phyloP scores from a whole-genome alignment of 2,113 vertebrate genomes.

The Panthera uncia region DNA sequence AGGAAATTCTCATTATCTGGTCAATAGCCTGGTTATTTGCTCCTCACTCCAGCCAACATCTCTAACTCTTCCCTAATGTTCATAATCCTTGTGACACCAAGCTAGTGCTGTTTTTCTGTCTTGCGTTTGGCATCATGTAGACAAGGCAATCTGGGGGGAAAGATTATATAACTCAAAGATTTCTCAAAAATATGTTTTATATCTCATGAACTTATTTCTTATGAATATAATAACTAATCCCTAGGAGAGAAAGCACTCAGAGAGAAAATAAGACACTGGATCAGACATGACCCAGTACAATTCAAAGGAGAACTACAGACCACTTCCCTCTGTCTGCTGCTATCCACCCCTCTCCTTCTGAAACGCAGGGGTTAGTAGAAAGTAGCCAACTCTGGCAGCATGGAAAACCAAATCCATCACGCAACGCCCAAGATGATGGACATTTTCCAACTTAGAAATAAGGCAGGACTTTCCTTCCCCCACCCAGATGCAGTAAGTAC shows the following conservation, averaged over 20 bases:
- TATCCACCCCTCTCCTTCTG: not conserved
- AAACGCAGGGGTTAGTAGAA: not conserved
- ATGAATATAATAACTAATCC: not conserved
- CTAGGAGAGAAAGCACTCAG: not conserved
- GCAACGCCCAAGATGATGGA: not conserved
- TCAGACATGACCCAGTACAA: not conserved
- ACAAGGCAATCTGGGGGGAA: not conserved
- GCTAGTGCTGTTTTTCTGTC: not conserved
- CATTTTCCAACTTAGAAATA: not conserved
- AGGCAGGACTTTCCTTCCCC: not conserved
- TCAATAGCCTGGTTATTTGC: not conserved
- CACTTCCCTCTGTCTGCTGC: not conserved
- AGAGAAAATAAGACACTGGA: not conserved
- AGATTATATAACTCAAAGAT: not conserved
- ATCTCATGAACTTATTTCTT: not conserved
- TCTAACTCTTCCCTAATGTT: not conserved
- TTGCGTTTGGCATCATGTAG: not conserved
- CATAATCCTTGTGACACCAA: not conserved
- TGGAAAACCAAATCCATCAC: not conserved
- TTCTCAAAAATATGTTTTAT: not conserved
- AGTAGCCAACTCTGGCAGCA: not conserved
- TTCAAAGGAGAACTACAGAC: not conserved
- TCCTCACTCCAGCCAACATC: not conserved
- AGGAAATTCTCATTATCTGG: not conserved
- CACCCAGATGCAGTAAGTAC: not conserved